Evolutionary conservation across 2,113 vertebrate species (phyloP).

Genomic region (Melanocharis versteri): DNA sequence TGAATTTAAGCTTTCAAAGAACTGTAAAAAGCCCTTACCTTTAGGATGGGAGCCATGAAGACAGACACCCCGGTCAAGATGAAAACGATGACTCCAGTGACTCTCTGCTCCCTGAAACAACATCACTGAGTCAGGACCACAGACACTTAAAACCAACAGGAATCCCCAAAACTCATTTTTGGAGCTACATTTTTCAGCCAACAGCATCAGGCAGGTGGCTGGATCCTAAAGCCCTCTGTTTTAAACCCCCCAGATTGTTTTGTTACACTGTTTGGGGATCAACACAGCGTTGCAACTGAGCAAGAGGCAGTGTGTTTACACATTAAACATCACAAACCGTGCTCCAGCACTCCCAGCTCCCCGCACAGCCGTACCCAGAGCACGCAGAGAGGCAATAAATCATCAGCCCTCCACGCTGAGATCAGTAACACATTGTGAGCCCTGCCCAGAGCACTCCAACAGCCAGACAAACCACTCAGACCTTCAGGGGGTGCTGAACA

Average conservation of each 20-base stretch:
- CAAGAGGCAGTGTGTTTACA: not conserved
- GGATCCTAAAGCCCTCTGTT: not conserved
- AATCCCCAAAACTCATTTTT: not conserved
- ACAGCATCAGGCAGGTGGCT: not conserved
- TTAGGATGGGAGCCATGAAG: slow-evolving; percentile 98
- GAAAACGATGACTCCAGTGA: slow-evolving; percentile 90
- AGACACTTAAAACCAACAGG: not conserved
- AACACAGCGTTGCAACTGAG: not conserved
- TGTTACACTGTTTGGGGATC: not conserved
- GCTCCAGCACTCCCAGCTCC: not conserved
- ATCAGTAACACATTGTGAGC: not conserved
- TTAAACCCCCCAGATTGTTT: not conserved
- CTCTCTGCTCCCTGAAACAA: slow-evolving; percentile 89
- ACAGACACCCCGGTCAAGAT: slow-evolving; percentile 95
- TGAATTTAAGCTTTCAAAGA: not conserved
- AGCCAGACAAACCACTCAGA: not conserved
- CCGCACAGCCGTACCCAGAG: not conserved
- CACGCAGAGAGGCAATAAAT: not conserved
- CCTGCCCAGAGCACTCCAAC: not conserved
- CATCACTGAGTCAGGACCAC: slow-evolving; percentile 42
- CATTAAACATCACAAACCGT: not conserved
- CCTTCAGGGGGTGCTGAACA: not conserved
- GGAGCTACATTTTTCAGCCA: not conserved
- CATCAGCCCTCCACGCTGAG: not conserved
- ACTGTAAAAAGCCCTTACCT: slow-evolving; percentile 76